Evolutionary conservation across 2,797 vertebrate species (phyloP).

Genomic region (Takifugu rubripes): DNA sequence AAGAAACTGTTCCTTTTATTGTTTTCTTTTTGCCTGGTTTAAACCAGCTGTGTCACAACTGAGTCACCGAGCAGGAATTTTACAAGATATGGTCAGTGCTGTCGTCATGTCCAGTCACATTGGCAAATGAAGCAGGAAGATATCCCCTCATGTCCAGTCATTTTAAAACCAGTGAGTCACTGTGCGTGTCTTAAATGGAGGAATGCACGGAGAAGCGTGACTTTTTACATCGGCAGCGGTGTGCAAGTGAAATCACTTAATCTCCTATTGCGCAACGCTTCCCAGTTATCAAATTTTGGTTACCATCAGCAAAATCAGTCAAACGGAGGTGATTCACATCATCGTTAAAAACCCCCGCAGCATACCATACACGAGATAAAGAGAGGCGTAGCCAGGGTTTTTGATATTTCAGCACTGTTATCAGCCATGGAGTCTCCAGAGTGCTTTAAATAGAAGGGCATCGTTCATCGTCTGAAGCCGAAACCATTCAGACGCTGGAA

Average conservation of each 20-base stretch:
- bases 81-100: constrained; percentile 56
- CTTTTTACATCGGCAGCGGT: constrained; percentile 32
- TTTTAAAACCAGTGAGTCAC: constrained; percentile 63
- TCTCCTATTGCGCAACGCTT: constrained; percentile 45
- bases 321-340: constrained; percentile 20
- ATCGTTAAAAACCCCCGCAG: constrained; percentile 9
- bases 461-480: constrained; percentile 52
- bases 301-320: constrained; percentile 31
- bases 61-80: constrained; percentile 59
- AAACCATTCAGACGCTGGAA: constrained; percentile 53
- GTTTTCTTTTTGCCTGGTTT: constrained; percentile 32
- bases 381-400: constrained; percentile 6
- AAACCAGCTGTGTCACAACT: constrained; percentile 33
- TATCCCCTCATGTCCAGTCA: constrained; percentile 57
- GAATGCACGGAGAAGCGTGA: constrained; percentile 8
- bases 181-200: not conserved
- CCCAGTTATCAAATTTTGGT: constrained; percentile 34
- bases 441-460: constrained; percentile 52
- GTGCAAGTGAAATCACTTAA: constrained; percentile 35
- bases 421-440: constrained; percentile 29
- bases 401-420: constrained; percentile 28
- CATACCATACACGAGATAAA: constrained; percentile 22
- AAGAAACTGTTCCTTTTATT: too few relatives aligned
- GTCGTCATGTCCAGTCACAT: constrained; percentile 64
- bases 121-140: constrained; percentile 42